Base-by-base conservation (phyloP, 1,140 invertebrate genomes). In the Pseudachorutes palmiensis region DNA sequence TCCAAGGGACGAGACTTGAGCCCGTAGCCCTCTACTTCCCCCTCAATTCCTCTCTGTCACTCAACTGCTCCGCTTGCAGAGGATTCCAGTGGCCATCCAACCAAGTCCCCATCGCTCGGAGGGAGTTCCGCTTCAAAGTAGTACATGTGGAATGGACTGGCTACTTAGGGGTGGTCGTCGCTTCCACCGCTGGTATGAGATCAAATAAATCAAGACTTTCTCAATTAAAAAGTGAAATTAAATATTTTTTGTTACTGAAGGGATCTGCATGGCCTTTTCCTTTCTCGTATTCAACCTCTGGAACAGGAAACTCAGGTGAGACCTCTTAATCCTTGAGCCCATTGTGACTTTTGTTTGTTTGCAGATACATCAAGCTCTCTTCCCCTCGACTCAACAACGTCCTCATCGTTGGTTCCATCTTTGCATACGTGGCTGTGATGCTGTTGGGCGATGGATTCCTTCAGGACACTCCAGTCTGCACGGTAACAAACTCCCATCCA, bases 301-400 rank as follows among this genome's bases (percentile, higher is more conserved):
- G 79, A 91, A 92, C 78, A 82, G 91, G 65, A 87, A 88, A 75
- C 83, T 90, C 75, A 92, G 91, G 88, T 92, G 83, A 80, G 64
- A 3, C 51, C 5, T 16, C 5, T 24, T 55, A 55, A 55, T 14
- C 19, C 19, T 55, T 55, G 9, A 14, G 24, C 12, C 19, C 48
- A 9, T 63, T 48, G 12, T 31, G 24, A 31, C 30, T 48, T 41
- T 63, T 63, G 16, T 63, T 48, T 14, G 59, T 62, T 60, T 71
- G 55, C 78, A 88, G 87, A 77, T 86, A 86, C 72, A 89, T 87
- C 79, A 97, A 97, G 81, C 87, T 98, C 79, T 97, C 94, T 24
- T 96, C 92, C 77, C 95, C 95, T 3, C 88, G 94, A 75, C 82
- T 98, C 69, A 98, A 97, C 82, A 98, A 97, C 80, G 86, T 98